These are phyloP conservation scores for Octopus sinensis DNA, from an alignment of 1,140 invertebrate species.

Conservation along the genomic window DNA sequence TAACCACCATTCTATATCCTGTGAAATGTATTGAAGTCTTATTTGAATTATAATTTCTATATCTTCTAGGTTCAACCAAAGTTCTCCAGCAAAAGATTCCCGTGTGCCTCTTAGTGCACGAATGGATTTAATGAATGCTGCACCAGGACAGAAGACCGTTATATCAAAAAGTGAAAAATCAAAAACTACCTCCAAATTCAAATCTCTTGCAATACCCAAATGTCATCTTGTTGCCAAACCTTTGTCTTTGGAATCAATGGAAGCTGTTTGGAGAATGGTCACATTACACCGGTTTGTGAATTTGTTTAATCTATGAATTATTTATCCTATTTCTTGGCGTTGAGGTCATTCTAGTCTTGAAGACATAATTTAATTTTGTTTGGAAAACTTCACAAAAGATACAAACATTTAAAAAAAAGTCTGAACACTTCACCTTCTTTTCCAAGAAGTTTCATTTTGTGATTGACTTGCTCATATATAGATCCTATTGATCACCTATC, in stretches of 20 bases:
- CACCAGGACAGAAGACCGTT: not conserved
- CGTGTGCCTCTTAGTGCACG: slow-evolving; percentile 27
- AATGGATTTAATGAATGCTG: slow-evolving; percentile 26
- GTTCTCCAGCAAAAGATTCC: slow-evolving; percentile 28
- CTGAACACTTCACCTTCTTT: no score
- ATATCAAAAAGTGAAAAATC: not conserved
- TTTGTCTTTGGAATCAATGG: slow-evolving; percentile 46
- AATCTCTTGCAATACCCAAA: slow-evolving; percentile 34
- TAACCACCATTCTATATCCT: no score
- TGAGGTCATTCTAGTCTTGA: no score
- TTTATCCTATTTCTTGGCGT: no score
- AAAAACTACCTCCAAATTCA: slow-evolving; percentile 18
- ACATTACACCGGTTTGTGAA: slow-evolving; percentile 25
- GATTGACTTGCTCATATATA: no score
- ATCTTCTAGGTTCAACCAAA: slow-evolving; percentile 18
- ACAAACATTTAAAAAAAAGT: no score
- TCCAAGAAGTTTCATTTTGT: no score
- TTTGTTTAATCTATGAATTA: not conserved
- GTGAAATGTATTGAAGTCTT: no score
- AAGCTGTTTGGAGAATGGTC: slow-evolving; percentile 49
- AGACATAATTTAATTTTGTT: no score
- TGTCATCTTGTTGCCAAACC: slow-evolving; percentile 49
- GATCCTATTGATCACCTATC: no score
- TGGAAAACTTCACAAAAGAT: no score
- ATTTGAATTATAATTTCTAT: no score